Evolutionary conservation across 2,888 invertebrate species (phyloP).

Genomic region (Phragmatobia fuliginosa): DNA sequence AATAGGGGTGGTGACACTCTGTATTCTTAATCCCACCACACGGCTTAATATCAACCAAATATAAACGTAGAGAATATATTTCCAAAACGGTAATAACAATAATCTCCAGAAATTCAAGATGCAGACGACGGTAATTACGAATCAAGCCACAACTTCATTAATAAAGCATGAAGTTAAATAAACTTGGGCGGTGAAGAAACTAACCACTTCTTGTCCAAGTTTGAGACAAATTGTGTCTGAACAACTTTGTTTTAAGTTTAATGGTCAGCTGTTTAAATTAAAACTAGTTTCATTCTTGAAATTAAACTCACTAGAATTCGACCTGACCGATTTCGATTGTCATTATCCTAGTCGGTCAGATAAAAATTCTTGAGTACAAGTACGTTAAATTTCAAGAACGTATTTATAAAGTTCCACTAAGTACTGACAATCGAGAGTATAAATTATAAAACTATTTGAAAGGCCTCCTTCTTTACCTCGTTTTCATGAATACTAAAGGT

Average conservation of each 20-base stretch:
- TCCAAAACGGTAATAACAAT: not conserved
- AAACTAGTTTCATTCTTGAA: slow-evolving; percentile 9
- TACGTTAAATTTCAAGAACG: too few species aligned
- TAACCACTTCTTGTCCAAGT: slow-evolving; percentile 10
- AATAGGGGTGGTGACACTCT: too few species aligned
- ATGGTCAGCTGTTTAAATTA: slow-evolving; percentile 9
- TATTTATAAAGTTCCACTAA: too few species aligned
- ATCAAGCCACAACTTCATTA: slow-evolving; percentile 11
- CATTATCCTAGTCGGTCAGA: too few species aligned
- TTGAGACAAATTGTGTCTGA: slow-evolving; percentile 14
- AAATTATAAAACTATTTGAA: too few species aligned
- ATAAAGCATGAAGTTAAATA: slow-evolving; percentile 17
- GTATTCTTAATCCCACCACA: too few species aligned
- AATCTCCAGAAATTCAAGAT: slow-evolving; percentile 2
- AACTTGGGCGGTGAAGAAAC: slow-evolving; percentile 13
- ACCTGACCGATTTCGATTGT: too few species aligned
- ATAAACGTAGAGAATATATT: not conserved
- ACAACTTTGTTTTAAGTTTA: slow-evolving; percentile 16
- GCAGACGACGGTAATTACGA: not conserved
- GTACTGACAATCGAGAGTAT: too few species aligned
- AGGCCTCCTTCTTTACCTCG: not conserved
- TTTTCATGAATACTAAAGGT: not conserved
- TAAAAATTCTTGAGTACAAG: too few species aligned
- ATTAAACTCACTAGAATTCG: too few species aligned
- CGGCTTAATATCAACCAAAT: not conserved